Conservation (phyloP, 2,113 vertebrate species). For the Tichodroma muraria region DNA sequence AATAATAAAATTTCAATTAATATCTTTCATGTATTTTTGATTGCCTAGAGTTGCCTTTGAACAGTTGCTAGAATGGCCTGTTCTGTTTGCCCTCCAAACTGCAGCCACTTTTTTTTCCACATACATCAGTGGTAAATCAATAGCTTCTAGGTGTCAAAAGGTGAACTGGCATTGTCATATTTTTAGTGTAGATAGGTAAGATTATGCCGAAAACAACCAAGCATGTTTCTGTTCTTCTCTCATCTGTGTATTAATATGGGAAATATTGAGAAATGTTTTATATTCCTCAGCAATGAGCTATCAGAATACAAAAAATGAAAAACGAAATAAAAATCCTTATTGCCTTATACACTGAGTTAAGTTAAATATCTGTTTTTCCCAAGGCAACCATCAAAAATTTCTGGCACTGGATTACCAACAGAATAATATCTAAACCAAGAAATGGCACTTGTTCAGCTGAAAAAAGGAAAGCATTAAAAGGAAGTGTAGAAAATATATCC, state of each 20-base stretch:
- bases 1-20: slow-evolving; percentile 47
- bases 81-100: not conserved
- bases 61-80: not conserved
- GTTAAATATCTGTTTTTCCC: not conserved
- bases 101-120: not conserved
- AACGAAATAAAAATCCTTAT: not conserved
- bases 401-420: not conserved
- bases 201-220: not conserved
- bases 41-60: no score
- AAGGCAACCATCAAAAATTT: not conserved
- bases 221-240: not conserved
- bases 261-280: not conserved
- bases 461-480: not conserved
- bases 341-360: not conserved
- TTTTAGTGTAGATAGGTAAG: not conserved
- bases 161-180: not conserved
- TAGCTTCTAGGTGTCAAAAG: not conserved
- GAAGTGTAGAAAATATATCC: not conserved
- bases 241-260: not conserved
- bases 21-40: not conserved
- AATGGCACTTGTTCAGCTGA: slow-evolving; percentile 7
- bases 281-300: not conserved
- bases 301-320: not conserved
- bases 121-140: not conserved
- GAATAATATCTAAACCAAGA: slow-evolving; percentile 5